phyloP scores from a whole-genome alignment of 1,140 invertebrate genomes.

The Drosophila malerkotliana region DNA sequence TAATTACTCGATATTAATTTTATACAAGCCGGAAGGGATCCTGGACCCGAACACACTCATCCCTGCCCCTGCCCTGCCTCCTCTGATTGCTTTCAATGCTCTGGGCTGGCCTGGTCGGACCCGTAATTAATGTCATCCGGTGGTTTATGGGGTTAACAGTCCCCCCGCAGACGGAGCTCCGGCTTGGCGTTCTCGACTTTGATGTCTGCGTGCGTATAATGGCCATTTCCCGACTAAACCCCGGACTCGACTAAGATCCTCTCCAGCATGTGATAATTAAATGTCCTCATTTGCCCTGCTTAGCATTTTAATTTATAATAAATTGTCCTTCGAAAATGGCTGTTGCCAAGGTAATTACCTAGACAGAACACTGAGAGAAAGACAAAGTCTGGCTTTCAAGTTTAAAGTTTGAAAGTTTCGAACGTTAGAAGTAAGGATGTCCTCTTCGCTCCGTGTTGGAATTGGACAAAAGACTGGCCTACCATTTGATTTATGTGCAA shows the following conservation, averaged over 20 bases:
- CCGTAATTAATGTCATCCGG: slow-evolving; percentile 78
- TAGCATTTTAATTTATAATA: slow-evolving; percentile 80
- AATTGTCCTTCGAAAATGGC: slow-evolving; percentile 47
- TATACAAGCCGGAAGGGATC: slow-evolving; percentile 38
- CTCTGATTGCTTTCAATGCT: slow-evolving; percentile 28
- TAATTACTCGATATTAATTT: slow-evolving; percentile 83
- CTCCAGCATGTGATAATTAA: slow-evolving; percentile 73
- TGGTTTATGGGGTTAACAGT: slow-evolving; percentile 70
- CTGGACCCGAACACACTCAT: slow-evolving; percentile 1
- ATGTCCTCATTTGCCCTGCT: slow-evolving; percentile 65
- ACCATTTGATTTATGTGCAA: slow-evolving; percentile 72
- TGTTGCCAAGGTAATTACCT: slow-evolving; percentile 14
- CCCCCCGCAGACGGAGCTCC: slow-evolving; percentile 15
- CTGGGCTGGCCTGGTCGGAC: slow-evolving; percentile 27
- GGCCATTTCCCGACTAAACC: slow-evolving; percentile 15
- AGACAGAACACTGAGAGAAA: slow-evolving; percentile 31
- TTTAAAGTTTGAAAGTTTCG: too few species aligned
- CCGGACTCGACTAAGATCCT: slow-evolving; percentile 49
- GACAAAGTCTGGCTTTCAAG: not conserved
- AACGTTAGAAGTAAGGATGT: not conserved
- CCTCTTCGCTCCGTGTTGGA: slow-evolving; percentile 23
- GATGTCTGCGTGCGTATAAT: slow-evolving; percentile 34
- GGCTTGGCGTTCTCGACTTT: slow-evolving; percentile 1
- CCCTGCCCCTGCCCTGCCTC: not conserved
- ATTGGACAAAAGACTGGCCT: slow-evolving; percentile 31